These are phyloP conservation scores for Vultur gryphus DNA, from an alignment of 2,797 vertebrate genomes.

Conservation along the genomic window DNA sequence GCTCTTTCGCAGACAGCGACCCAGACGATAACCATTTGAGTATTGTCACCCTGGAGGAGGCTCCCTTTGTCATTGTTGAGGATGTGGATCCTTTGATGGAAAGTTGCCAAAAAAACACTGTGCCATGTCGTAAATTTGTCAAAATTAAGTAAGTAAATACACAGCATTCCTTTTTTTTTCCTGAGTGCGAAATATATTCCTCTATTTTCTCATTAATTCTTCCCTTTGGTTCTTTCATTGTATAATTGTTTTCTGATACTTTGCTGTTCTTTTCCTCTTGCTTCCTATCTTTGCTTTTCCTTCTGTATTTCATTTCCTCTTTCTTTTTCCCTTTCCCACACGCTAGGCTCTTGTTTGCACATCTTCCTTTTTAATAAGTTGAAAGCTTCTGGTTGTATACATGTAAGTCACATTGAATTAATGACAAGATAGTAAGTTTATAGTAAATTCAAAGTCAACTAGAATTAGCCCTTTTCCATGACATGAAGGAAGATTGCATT, in stretches of 20 bases:
- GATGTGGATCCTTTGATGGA: constrained; percentile 95
- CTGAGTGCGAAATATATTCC: neutral
- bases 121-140: constrained; percentile 94
- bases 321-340: neutral
- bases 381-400: neutral
- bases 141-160: constrained; percentile 85
- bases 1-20: constrained; percentile 89
- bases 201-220: neutral
- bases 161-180: neutral
- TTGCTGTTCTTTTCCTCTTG: neutral
- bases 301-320: neutral
- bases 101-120: constrained; percentile 94
- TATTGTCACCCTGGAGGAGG: constrained; percentile 97
- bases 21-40: constrained; percentile 94
- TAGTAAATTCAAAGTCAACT: neutral
- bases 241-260: neutral
- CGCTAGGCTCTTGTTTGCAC: neutral
- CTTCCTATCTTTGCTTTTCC: neutral
- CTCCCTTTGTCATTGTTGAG: constrained; percentile 96
- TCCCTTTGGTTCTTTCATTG: neutral
- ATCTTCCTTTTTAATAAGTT: neutral
- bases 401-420: neutral
- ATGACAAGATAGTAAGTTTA: neutral
- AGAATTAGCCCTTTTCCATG: neutral
- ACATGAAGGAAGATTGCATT: neutral